Percentiles rank a stretch among this genome's conserved stretches.
phyloP scores from a whole-genome alignment of 2,888 invertebrate species.

The Aphidoletes aphidimyza region DNA sequence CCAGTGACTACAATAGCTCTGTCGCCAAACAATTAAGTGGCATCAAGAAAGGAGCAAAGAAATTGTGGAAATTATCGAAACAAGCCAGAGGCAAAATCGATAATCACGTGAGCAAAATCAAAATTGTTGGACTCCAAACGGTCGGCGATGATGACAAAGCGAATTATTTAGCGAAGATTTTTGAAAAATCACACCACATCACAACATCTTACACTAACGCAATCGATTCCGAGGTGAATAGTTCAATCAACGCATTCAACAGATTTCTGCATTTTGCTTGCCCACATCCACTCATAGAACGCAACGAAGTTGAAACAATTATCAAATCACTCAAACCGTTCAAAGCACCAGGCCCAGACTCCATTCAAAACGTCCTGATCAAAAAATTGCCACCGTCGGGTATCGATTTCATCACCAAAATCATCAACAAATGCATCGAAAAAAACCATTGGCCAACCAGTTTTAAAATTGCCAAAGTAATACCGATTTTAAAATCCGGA shows the following conservation, averaged over 20 bases:
- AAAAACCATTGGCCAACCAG: constrained; percentile 55
- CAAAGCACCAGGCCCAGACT: constrained; percentile 11
- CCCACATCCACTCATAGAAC: neutral
- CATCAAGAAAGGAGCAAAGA: neutral
- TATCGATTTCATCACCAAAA: neutral
- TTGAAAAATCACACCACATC: neutral
- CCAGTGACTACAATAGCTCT: neutral
- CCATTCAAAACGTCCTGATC: neutral
- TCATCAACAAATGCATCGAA: constrained; percentile 15
- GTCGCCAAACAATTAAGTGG: neutral
- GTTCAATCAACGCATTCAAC: neutral
- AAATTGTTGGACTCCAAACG: neutral
- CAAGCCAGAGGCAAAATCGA: neutral
- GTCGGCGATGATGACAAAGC: neutral
- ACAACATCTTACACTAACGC: neutral
- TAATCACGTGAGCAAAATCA: neutral
- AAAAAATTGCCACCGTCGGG: neutral
- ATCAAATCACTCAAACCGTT: neutral
- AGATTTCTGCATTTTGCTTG: neutral
- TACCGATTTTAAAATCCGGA: too few relatives aligned
- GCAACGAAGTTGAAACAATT: neutral
- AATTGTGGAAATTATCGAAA: neutral
- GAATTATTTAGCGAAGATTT: neutral
- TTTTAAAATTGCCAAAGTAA: too few relatives aligned
- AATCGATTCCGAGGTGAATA: neutral